A percentile compares a stretch with the other conserved stretches of the same genome.
Evolutionary conservation across 2,113 vertebrate species (phyloP).

Genomic region (Notechis scutatus): DNA sequence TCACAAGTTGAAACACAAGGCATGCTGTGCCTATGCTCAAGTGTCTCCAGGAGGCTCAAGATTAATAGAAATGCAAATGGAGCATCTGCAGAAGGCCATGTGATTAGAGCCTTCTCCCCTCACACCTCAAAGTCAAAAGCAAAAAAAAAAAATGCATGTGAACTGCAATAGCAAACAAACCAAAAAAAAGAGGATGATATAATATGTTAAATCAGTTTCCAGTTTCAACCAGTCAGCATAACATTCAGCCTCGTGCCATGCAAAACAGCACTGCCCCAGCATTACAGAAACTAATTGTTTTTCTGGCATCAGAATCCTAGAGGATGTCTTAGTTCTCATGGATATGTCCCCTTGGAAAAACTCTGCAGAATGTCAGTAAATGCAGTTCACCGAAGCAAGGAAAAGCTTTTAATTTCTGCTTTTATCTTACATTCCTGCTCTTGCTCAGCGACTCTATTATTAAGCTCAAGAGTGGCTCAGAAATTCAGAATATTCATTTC

Average conservation of each 20-base stretch:
- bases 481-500: slow-evolving; percentile 9
- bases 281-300: slow-evolving; percentile 64
- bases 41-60: slow-evolving; percentile 79
- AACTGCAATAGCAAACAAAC: slow-evolving; percentile 66
- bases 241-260: slow-evolving; percentile 53
- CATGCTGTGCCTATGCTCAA: slow-evolving; percentile 77
- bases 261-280: slow-evolving; percentile 47
- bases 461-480: not conserved
- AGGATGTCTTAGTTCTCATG: slow-evolving; percentile 9
- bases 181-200: slow-evolving; percentile 64
- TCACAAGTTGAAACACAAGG: slow-evolving; percentile 82
- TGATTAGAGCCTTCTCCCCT: slow-evolving; percentile 77
- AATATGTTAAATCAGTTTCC: slow-evolving; percentile 77
- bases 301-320: slow-evolving; percentile 36
- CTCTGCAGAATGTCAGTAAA: slow-evolving; percentile 3
- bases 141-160: slow-evolving; percentile 70
- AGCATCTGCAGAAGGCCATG: slow-evolving; percentile 79
- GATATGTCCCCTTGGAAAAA: slow-evolving; percentile 22
- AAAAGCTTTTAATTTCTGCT: slow-evolving; percentile 8
- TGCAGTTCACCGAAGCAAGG: not conserved
- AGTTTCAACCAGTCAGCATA: slow-evolving; percentile 76
- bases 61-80: slow-evolving; percentile 84
- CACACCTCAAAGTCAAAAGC: slow-evolving; percentile 80
- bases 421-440: not conserved
- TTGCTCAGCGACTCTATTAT: not conserved